These are phyloP conservation scores for Glaucidium brasilianum DNA, from an alignment of 2,113 vertebrate species.

Conservation along the genomic window DNA sequence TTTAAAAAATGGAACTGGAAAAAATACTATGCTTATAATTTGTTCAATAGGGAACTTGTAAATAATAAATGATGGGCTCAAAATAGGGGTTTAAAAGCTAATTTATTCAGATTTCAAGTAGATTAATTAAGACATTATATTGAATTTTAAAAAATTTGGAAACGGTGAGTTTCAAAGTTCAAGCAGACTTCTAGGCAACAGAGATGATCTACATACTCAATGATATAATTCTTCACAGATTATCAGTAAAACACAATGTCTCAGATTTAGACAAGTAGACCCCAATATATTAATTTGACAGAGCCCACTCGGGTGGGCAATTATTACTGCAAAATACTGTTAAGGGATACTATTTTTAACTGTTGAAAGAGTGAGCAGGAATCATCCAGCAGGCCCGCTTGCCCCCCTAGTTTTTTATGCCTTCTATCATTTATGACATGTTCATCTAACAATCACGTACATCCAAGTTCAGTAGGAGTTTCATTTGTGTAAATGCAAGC, in stretches of 20 bases:
- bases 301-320: not conserved
- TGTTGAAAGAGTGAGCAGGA: not conserved
- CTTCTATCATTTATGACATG: not conserved
- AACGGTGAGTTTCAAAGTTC: not conserved
- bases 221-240: not conserved
- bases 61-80: not conserved
- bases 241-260: not conserved
- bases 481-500: not conserved
- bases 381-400: not conserved
- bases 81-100: not conserved
- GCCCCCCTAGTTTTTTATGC: not conserved
- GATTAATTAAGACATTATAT: not conserved
- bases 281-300: not conserved
- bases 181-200: not conserved
- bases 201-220: not conserved
- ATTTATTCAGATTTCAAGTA: not conserved
- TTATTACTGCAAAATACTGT: not conserved
- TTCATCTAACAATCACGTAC: not conserved
- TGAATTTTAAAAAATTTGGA: not conserved
- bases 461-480: not conserved
- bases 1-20: not conserved
- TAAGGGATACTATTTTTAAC: not conserved
- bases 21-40: not conserved
- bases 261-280: not conserved
- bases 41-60: not conserved